Percentiles rank a stretch among this genome's conserved stretches.
Evolutionary conservation across 2,888 invertebrate genomes (phyloP).

Genomic region (Orchesellides sinensis): DNA sequence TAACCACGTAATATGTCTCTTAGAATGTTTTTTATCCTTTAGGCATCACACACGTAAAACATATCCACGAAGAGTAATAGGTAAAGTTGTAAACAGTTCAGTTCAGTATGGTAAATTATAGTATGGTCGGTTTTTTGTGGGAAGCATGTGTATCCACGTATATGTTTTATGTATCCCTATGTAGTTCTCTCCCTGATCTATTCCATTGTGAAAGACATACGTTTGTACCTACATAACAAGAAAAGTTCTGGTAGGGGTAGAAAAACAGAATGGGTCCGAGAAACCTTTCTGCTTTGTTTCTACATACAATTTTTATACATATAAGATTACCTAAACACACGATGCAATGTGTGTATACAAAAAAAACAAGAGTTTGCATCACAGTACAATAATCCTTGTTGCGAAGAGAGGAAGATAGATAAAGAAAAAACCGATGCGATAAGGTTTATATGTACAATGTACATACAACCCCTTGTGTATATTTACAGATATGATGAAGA

Average conservation of each 20-base stretch:
- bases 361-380: constrained; percentile 34
- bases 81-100: no score
- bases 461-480: no score
- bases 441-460: no score
- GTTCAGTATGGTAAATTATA: no score
- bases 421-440: constrained; percentile 12
- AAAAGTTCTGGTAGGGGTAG: background rate
- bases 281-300: constrained; percentile 35
- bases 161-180: no score
- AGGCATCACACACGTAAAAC: constrained; percentile 54
- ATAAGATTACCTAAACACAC: constrained; percentile 35
- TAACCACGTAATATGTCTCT: background rate
- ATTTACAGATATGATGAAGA: background rate
- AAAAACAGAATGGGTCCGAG: background rate
- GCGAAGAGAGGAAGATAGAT: constrained; percentile 31
- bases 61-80: no score
- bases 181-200: no score
- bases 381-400: constrained; percentile 14
- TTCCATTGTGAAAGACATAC: no score
- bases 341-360: background rate
- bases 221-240: background rate
- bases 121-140: no score
- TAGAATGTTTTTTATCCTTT: constrained; percentile 40
- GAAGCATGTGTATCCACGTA: no score
- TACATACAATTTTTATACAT: constrained; percentile 14